Percentiles rank a stretch among this genome's conserved stretches.
These are phyloP conservation scores for Cerastis leucographa DNA, from an alignment of 2,888 invertebrate species.

Conservation along the genomic window DNA sequence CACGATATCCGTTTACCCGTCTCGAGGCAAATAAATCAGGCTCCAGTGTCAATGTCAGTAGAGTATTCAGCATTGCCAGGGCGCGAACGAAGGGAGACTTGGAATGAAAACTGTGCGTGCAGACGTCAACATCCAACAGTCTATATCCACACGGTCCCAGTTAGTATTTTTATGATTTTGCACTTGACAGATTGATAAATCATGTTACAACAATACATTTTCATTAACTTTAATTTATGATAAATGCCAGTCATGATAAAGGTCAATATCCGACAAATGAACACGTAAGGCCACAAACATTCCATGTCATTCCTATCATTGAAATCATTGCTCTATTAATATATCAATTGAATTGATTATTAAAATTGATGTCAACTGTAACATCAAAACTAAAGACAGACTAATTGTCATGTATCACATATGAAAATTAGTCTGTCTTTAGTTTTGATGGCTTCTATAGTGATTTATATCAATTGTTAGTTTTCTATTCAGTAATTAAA, in stretches of 20 bases:
- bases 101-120: too few relatives aligned
- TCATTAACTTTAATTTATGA: slow-evolving; percentile 14
- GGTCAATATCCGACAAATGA: slow-evolving; percentile 11
- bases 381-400: too few relatives aligned
- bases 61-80: too few relatives aligned
- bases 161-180: background rate
- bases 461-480: slow-evolving; percentile 35
- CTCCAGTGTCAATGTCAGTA: too few relatives aligned
- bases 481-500: slow-evolving; percentile 34
- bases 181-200: background rate
- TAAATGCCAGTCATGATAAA: background rate
- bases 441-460: slow-evolving; percentile 21
- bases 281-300: background rate
- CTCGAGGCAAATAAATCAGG: too few relatives aligned
- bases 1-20: too few relatives aligned
- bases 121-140: too few relatives aligned
- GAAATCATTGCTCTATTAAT: slow-evolving; percentile 19
- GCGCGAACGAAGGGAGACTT: too few relatives aligned
- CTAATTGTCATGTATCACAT: too few relatives aligned
- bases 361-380: slow-evolving; percentile 35
- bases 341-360: slow-evolving; percentile 14
- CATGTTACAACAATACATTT: slow-evolving; percentile 7
- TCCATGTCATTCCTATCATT: slow-evolving; percentile 5
- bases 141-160: too few relatives aligned
- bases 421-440: slow-evolving; percentile 8